Evolutionary conservation across 1,140 invertebrate species (phyloP).

Genomic region (Parasteatoda tepidariorum): DNA sequence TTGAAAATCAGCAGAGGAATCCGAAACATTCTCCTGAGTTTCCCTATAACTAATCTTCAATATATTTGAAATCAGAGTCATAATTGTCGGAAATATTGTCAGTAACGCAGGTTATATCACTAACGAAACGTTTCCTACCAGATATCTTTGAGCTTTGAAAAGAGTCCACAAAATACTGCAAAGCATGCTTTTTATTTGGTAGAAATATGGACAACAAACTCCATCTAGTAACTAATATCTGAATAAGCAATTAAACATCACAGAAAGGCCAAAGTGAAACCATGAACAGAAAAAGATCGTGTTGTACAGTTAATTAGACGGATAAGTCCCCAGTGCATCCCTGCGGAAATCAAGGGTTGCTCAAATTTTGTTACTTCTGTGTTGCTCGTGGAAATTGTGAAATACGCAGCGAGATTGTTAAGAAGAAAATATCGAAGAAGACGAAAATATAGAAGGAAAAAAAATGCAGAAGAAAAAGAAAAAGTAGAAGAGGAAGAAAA

Average conservation of each 20-base stretch:
- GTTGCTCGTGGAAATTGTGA: too few species aligned
- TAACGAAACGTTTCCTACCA: neutral
- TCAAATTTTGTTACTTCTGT: too few species aligned
- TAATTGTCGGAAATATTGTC: constrained; percentile 1
- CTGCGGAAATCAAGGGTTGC: too few species aligned
- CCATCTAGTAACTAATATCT: neutral
- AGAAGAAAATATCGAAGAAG: too few species aligned
- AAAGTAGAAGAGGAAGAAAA: too few species aligned
- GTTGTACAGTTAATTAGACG: neutral
- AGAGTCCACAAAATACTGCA: neutral
- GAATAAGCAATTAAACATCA: neutral
- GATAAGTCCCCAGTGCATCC: too few species aligned
- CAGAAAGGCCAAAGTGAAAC: neutral
- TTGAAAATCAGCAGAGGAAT: too few species aligned
- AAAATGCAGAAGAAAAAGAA: too few species aligned
- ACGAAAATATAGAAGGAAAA: too few species aligned
- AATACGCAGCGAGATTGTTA: too few species aligned
- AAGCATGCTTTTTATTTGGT: neutral
- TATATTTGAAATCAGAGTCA: neutral
- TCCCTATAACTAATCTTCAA: neutral
- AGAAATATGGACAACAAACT: neutral
- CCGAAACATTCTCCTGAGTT: too few species aligned
- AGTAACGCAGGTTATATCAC: neutral
- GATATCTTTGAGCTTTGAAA: constrained; percentile 14
- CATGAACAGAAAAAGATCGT: neutral